These are phyloP conservation scores for Chionis minor DNA, from an alignment of 2,113 vertebrate species.

Conservation along the genomic window DNA sequence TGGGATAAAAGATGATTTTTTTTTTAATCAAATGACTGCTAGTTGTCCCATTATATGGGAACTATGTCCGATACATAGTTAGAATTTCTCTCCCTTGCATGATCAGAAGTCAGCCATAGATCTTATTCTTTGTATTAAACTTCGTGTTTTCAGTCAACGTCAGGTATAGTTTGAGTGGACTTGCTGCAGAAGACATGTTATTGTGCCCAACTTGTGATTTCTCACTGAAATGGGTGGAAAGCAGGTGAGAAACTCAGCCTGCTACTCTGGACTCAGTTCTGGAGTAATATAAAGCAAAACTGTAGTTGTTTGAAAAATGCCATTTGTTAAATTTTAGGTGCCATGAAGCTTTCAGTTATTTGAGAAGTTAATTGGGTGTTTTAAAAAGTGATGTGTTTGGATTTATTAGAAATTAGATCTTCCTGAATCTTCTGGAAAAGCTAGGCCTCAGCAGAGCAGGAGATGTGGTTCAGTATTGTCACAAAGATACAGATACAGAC, in stretches of 20 bases:
- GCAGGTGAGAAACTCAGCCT: neutral
- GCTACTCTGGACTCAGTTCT: neutral
- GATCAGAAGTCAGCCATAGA: neutral
- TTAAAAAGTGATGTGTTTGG: neutral
- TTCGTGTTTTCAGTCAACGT: neutral
- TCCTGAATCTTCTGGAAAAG: neutral
- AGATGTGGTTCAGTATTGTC: conserved; percentile 30
- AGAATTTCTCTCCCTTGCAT: neutral
- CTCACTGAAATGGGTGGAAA: neutral
- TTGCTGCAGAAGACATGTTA: neutral
- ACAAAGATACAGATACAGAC: conserved; percentile 20
- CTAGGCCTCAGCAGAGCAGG: neutral
- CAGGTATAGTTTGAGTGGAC: neutral
- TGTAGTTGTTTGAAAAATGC: neutral
- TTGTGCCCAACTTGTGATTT: neutral
- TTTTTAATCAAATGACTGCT: neutral
- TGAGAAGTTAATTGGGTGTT: neutral
- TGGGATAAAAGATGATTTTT: neutral
- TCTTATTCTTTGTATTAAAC: neutral
- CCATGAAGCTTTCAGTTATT: neutral
- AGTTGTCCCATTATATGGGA: no score
- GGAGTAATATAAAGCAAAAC: neutral
- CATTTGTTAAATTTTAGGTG: neutral
- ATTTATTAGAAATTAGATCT: conserved; percentile 8
- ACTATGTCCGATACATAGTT: neutral